Percentiles rank a stretch among this genome's conserved stretches.
These are phyloP conservation scores for Agapornis roseicollis DNA, from an alignment of 2,113 vertebrate genomes.

Conservation along the genomic window DNA sequence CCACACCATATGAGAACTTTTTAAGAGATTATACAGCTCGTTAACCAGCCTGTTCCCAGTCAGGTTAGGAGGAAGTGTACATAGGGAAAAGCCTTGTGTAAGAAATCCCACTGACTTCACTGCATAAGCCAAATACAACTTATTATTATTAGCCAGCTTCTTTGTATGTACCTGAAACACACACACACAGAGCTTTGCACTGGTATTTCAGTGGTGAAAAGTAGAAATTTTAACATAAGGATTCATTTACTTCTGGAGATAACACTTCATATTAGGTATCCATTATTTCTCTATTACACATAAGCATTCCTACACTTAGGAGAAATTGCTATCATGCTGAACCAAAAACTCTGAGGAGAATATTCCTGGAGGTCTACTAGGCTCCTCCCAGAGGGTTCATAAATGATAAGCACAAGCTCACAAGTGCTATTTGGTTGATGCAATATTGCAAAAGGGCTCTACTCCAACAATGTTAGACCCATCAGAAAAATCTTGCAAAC, in stretches of 20 bases:
- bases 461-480: background rate
- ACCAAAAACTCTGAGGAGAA: background rate
- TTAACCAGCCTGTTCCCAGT: background rate
- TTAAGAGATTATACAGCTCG: slow-evolving; percentile 18
- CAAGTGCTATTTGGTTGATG: background rate
- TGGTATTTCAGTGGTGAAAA: background rate
- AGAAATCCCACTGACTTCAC: background rate
- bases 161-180: background rate
- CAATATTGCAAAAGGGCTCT: background rate
- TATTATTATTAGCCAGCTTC: background rate
- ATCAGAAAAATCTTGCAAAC: background rate
- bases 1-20: background rate
- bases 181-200: background rate
- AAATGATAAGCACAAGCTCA: accelerated
- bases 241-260: background rate
- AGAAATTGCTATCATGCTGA: background rate
- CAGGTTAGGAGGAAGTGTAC: background rate
- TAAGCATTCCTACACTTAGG: background rate
- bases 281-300: background rate
- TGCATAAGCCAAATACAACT: background rate
- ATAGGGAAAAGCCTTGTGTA: background rate
- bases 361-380: background rate
- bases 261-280: background rate
- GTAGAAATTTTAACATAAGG: background rate
- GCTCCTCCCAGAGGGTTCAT: background rate